Base-by-base conservation (phyloP, 2,113 vertebrate genomes). In the Thalassarche chlororhynchos region DNA sequence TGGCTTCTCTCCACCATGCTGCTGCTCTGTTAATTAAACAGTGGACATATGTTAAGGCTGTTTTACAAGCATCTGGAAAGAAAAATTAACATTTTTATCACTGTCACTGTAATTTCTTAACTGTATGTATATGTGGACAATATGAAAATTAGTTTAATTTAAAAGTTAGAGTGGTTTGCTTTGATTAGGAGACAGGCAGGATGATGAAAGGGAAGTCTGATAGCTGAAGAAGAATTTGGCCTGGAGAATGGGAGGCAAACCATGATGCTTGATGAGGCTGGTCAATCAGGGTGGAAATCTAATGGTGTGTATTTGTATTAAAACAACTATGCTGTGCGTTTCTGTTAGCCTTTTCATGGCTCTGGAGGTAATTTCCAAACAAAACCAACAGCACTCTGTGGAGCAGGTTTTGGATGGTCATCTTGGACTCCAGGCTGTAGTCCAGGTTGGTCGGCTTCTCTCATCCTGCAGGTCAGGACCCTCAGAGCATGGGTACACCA, bases 71-170 rank as follows among this genome's bases (percentile, higher is more conserved):
- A 98, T 97, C 98, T 98, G 98, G 98, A 97, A 98, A 97, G 97
- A 98, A 98, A 98, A 98, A 98, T 95, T 98, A 98, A 97, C 97
- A 98, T 98, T 98, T 98, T 98, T 98, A 97, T 98, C 98, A 97
- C 97, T 98, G 98, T 97, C 98, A 98, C 93, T 95, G 86, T 97
- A 98, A 98, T 98, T 98, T 98, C 96, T 97, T 98, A 97, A 97
- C 95, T 96, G 94, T 97, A 96, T 94, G 84, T 97, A 78, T 97
- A 83, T 91, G 79, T 96, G 95, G 96, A 96, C 97, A 94, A 96
- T 97, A 97, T 96, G 96, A 98, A 97, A 97, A 97, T 95, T 91
- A 95, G 90, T 88, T 96, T 97, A 74, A 95, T 96, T 92, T 96
- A 91, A 88, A 97, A 97, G 97, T 94, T 96, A 78, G 91, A 92